Conservation (phyloP, 2,113 vertebrate species). For the Podarcis muralis region DNA sequence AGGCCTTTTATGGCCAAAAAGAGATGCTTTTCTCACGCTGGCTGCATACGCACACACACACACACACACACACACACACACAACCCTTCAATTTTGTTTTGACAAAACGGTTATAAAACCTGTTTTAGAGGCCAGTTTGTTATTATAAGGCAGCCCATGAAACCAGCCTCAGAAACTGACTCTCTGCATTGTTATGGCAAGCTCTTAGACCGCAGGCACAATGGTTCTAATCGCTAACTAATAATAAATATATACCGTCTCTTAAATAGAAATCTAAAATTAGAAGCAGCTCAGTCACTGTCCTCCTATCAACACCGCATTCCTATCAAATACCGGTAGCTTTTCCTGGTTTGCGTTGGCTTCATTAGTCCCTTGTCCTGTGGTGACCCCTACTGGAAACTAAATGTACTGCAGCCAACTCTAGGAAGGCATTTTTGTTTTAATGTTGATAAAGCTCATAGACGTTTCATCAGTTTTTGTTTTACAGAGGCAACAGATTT, state of each 20-base stretch:
- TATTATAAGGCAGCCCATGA: neutral
- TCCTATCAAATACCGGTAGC: rapidly evolving
- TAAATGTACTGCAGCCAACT: slow-evolving; percentile 9
- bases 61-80: slow-evolving; percentile 17
- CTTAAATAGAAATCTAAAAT: slow-evolving; percentile 1
- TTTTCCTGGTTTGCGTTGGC: neutral
- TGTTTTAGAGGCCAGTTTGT: neutral
- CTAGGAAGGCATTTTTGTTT: no score
- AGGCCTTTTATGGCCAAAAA: slow-evolving; percentile 63
- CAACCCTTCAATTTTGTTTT: slow-evolving; percentile 26
- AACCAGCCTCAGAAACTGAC: neutral
- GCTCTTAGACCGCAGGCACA: neutral
- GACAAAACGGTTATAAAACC: slow-evolving; percentile 37
- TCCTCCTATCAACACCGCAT: rapidly evolving
- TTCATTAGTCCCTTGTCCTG: slow-evolving; percentile 30
- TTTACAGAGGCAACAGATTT: no score
- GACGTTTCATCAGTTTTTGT: no score
- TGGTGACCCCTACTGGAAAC: slow-evolving; percentile 57
- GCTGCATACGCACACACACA: slow-evolving; percentile 18
- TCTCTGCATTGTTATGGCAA: neutral
- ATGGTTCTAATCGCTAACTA: neutral
- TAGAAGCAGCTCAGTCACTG: neutral
- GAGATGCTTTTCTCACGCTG: slow-evolving; percentile 57
- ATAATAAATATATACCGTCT: neutral
- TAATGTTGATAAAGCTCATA: no score